Evolutionary conservation across 92 coral and sea anemone genomes (phyloP).

Genomic region (Epizoanthus stellaris): DNA sequence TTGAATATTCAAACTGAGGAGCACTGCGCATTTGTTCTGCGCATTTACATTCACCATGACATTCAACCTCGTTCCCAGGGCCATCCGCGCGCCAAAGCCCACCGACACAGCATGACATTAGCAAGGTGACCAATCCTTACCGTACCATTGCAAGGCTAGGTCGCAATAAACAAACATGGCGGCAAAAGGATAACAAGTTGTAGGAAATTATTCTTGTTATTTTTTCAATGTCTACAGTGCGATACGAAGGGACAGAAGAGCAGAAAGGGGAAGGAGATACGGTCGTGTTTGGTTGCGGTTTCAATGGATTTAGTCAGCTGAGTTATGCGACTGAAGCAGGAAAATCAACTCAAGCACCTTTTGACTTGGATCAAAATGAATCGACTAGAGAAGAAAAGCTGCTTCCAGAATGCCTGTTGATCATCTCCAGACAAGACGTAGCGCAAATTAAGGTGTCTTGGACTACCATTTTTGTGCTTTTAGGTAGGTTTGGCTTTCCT

Average conservation of each 20-base stretch:
- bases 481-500: background rate
- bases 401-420: conserved; percentile 22
- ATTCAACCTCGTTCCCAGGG: background rate
- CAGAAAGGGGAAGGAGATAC: background rate
- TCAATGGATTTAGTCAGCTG: conserved; percentile 33
- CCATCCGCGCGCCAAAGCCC: too few relatives aligned
- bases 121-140: conserved; percentile 28
- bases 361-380: background rate
- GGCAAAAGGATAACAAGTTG: background rate
- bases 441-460: conserved; percentile 24
- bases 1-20: background rate
- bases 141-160: conserved; percentile 14
- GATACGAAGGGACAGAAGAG: background rate
- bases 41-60: conserved; percentile 36
- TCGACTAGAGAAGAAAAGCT: background rate
- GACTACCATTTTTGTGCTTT: conserved; percentile 38
- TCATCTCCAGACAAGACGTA: background rate
- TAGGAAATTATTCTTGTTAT: background rate
- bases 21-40: conserved; percentile 7
- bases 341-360: background rate
- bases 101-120: background rate
- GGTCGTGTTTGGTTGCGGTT: conserved; percentile 28
- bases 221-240: background rate
- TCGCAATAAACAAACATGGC: conserved; percentile 16
- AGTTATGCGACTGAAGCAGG: background rate